Base-by-base conservation (phyloP, 2,888 invertebrate species). In the Perithous albicinctus region DNA sequence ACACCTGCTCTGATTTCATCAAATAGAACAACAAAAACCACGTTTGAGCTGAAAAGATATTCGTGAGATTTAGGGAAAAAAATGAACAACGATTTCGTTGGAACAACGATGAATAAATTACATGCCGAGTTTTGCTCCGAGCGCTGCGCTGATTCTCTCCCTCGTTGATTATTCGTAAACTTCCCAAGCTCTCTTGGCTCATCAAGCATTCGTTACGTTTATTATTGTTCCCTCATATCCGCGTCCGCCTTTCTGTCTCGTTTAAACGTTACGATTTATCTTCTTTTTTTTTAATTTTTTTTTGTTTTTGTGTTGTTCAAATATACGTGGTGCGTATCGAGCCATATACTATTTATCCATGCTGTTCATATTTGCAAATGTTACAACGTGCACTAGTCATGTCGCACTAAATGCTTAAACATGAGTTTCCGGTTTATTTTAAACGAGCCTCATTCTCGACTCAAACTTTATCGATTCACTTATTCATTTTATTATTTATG, bases 161-260 rank as follows among this genome's bases (percentile, higher is more conserved):
- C 56, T 41, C 18, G 29, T 18, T 61, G 12, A 48, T 72, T 61
- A 35, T 35, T 51, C 29, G 76, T 76, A 26, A 41, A n/a, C n/a
- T n/a, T 20, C 67, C 35, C 59, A 66, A 67, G 41, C 48, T 81
- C 72, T 78, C 72, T 78, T 64, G 78, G 78, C 74, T 73, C 82
- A 78, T 75, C 69, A 51, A 61, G 61, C 59, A 72, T 72, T 77
- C 61, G 29, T 56, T 7, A 51, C 43, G 23, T 66, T 56, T 56
- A 43, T 43, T 32, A 41, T 61, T 32, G 51, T 12, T n/a, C n/a
- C n/a, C 23, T 41, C 43, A 18, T 70, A 12, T 48, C 48, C 26
- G 35, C 59, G 20, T 61, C 26, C 23, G 35, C 8, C 59, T n/a
- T n/a, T n/a, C n/a, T n/a, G n/a, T n/a, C n/a, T n/a, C n/a, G n/a